Percentiles rank a stretch among this genome's conserved stretches.
phyloP scores from a whole-genome alignment of 2,113 vertebrate species.

The Lichenostomus cassidix region DNA sequence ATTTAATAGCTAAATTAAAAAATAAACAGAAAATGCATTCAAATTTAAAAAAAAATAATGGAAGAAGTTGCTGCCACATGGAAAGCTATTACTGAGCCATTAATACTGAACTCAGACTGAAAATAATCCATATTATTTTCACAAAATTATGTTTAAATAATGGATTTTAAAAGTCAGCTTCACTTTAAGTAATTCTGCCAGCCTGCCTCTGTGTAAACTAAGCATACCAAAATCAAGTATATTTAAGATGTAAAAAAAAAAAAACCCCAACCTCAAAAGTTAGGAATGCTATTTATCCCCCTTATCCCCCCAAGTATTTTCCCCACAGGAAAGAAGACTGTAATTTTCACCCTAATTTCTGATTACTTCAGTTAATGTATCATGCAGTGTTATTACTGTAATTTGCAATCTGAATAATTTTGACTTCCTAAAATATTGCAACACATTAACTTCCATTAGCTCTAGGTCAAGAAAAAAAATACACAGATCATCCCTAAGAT shows the following conservation, averaged over 20 bases:
- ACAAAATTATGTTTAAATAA: neutral
- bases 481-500: neutral
- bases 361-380: neutral
- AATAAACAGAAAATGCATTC: neutral
- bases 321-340: neutral
- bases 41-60: fast-evolving
- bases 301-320: neutral
- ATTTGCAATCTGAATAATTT: neutral
- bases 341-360: neutral
- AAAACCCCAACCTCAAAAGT: fast-evolving
- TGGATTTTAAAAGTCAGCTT: neutral
- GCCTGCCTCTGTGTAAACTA: neutral
- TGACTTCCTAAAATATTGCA: neutral
- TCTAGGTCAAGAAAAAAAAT: neutral
- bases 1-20: neutral
- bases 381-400: neutral
- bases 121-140: neutral
- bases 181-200: neutral
- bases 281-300: neutral
- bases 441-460: neutral
- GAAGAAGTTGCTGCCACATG: neutral
- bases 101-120: neutral
- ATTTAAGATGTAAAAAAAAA: neutral
- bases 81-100: neutral
- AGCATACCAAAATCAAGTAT: neutral